phyloP scores from a whole-genome alignment of 2,113 vertebrate genomes.

The Mormyrus lacerda region DNA sequence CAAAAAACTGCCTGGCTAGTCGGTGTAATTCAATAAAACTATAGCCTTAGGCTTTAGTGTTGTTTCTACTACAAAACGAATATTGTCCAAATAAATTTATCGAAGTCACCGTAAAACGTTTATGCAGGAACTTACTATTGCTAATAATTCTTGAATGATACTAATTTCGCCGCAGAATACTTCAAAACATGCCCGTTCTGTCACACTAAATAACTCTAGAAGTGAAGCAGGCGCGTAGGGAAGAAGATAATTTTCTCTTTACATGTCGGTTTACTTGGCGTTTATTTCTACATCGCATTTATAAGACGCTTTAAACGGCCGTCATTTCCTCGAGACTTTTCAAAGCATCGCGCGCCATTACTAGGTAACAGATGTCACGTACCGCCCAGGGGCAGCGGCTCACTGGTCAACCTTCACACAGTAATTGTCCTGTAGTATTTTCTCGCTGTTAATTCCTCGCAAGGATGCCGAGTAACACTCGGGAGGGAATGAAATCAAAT shows the following conservation, averaged over 20 bases:
- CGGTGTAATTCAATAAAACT: background rate
- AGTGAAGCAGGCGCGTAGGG: background rate
- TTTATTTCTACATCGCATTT: background rate
- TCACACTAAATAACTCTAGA: background rate
- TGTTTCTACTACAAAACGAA: background rate
- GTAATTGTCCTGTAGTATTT: constrained; percentile 19
- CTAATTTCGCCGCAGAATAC: background rate
- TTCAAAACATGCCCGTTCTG: background rate
- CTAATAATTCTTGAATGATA: background rate
- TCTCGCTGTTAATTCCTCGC: constrained; percentile 8
- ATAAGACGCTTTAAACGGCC: background rate
- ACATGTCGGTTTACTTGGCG: background rate
- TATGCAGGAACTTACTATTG: background rate
- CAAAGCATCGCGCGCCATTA: background rate
- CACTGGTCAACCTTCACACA: background rate
- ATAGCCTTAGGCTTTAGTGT: background rate
- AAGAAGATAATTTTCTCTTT: background rate
- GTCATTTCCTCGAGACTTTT: background rate
- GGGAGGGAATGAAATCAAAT: background rate
- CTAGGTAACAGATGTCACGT: constrained; percentile 5
- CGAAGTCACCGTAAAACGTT: background rate
- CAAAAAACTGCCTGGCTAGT: background rate
- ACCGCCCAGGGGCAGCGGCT: background rate
- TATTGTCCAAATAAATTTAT: background rate
- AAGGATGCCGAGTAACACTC: background rate